Conservation (phyloP, 2,797 vertebrate genomes). For the Vultur gryphus region DNA sequence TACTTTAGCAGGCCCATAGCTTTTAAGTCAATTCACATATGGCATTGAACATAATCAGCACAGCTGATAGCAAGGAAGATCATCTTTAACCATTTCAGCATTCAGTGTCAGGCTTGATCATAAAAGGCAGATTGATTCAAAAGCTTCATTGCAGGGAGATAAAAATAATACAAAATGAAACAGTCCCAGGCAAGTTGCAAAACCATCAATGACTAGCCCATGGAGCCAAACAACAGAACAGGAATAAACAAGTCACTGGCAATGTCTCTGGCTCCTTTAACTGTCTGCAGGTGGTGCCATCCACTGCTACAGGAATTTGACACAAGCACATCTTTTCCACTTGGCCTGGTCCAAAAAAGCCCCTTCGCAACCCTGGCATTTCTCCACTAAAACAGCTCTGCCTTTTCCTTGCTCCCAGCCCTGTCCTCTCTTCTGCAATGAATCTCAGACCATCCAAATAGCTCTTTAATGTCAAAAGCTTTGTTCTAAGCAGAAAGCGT, state of each 20-base stretch:
- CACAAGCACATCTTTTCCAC: neutral
- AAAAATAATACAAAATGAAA: neutral
- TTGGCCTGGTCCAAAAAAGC: neutral
- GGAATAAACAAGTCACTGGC: neutral
- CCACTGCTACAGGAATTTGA: neutral
- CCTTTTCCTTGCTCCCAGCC: neutral
- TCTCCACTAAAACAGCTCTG: neutral
- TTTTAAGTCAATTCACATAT: neutral
- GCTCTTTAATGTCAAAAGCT: neutral
- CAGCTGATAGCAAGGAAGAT: neutral
- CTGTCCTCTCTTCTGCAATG: neutral
- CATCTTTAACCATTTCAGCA: neutral
- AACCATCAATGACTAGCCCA: neutral
- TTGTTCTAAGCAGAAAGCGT: neutral
- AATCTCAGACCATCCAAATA: neutral
- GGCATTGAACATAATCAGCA: neutral
- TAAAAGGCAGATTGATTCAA: neutral
- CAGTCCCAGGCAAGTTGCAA: neutral
- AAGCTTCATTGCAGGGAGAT: neutral
- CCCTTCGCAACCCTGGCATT: neutral
- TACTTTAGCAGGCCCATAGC: neutral
- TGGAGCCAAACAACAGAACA: neutral
- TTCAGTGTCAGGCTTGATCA: neutral
- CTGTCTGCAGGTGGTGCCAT: neutral
- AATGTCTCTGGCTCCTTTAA: neutral